A percentile compares a stretch with the other conserved stretches of the same genome.
phyloP scores from a whole-genome alignment of 2,797 vertebrate genomes.

The Rhadinocentrus ornatus region DNA sequence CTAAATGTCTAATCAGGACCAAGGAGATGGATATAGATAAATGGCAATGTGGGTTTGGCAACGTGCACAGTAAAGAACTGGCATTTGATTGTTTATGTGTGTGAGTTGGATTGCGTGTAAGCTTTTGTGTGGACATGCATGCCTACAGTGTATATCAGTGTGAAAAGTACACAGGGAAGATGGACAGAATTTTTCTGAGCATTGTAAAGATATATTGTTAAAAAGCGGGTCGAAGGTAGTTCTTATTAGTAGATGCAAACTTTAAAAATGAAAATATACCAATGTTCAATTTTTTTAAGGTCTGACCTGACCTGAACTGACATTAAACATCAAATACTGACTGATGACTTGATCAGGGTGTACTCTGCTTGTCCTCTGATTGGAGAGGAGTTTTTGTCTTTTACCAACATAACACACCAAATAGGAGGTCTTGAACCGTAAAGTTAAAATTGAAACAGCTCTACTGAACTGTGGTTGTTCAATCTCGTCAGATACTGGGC shows the following conservation, averaged over 20 bases:
- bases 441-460: background rate
- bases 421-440: background rate
- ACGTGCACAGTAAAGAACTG: conserved; percentile 34
- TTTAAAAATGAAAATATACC: background rate
- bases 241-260: background rate
- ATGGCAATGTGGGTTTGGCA: conserved; percentile 80
- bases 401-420: background rate
- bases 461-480: too few relatives aligned
- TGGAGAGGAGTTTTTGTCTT: background rate
- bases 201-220: background rate
- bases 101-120: conserved; percentile 21
- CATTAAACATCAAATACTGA: background rate
- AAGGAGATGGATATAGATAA: conserved; percentile 78
- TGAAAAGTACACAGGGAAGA: background rate
- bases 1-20: conserved; percentile 79
- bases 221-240: background rate
- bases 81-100: conserved; percentile 56
- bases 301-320: background rate
- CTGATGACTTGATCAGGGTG: too few relatives aligned
- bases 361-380: background rate
- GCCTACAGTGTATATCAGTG: conserved; percentile 4
- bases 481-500: too few relatives aligned
- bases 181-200: background rate
- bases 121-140: conserved; percentile 16
- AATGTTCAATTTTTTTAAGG: background rate